phyloP scores from a whole-genome alignment of 2,113 vertebrate species.

The Hystrix cristata region DNA sequence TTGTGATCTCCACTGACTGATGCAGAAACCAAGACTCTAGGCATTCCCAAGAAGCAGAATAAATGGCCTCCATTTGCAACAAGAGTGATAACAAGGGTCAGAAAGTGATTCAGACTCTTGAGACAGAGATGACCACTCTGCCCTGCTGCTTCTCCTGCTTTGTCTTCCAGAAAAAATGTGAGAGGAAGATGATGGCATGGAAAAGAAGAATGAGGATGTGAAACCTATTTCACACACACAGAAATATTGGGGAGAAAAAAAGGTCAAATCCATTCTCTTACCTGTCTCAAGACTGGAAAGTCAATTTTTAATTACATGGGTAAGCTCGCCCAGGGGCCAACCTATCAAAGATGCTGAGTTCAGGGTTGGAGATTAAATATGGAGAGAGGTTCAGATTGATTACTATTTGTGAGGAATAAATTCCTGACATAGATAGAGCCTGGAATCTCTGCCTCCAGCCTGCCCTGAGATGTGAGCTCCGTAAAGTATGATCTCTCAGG shows the following conservation, averaged over 20 bases:
- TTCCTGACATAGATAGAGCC: neutral
- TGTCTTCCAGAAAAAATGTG: constrained; percentile 19
- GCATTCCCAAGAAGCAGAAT: neutral
- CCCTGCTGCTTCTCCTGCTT: neutral
- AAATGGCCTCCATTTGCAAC: neutral
- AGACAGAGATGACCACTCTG: neutral
- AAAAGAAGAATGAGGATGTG: neutral
- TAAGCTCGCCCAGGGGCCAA: constrained; percentile 39
- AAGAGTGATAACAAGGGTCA: neutral
- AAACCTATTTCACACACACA: constrained; percentile 47
- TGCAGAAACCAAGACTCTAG: neutral
- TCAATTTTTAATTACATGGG: constrained; percentile 77
- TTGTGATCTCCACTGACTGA: neutral
- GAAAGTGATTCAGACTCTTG: neutral
- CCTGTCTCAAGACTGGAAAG: constrained; percentile 71
- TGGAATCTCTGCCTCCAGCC: constrained; percentile 6
- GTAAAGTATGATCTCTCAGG: neutral
- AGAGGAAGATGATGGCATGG: neutral
- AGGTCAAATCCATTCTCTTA: constrained; percentile 50
- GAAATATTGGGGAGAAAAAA: neutral
- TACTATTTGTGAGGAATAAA: constrained; percentile 8
- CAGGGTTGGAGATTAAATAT: constrained; percentile 55
- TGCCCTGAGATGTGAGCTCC: neutral
- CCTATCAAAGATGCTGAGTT: constrained; percentile 69
- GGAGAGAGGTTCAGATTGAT: constrained; percentile 52